These are phyloP conservation scores for Crocuta crocuta DNA, from an alignment of 2,113 vertebrate genomes.

Conservation along the genomic window DNA sequence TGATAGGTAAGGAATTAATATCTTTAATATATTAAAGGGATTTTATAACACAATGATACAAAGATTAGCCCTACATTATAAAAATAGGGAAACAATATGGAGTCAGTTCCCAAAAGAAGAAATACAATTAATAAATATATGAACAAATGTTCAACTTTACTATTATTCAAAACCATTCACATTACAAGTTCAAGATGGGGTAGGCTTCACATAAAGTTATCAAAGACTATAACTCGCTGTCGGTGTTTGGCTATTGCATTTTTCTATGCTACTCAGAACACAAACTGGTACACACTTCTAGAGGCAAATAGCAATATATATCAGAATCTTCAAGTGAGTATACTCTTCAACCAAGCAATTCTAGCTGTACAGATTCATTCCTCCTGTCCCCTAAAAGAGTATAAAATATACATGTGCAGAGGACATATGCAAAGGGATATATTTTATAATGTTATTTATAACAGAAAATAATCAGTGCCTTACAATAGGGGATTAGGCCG, in stretches of 20 bases:
- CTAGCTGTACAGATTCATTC: not conserved
- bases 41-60: slow-evolving; percentile 30
- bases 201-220: not conserved
- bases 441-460: slow-evolving; percentile 26
- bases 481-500: slow-evolving; percentile 11
- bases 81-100: not conserved
- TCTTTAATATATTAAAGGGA: slow-evolving; percentile 40
- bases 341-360: slow-evolving; percentile 15
- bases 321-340: slow-evolving; percentile 2
- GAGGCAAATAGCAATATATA: not conserved
- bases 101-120: slow-evolving; percentile 59
- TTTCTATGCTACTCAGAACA: not conserved
- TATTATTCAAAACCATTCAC: slow-evolving; percentile 50
- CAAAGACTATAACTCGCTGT: not conserved
- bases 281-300: not conserved
- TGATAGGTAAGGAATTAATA: slow-evolving; percentile 19
- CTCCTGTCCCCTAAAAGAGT: not conserved
- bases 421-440: not conserved
- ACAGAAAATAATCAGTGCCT: not conserved
- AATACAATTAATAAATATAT: slow-evolving; percentile 25
- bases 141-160: slow-evolving; percentile 51
- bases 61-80: not conserved
- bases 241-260: not conserved
- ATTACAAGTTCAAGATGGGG: not conserved
- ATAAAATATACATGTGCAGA: not conserved